These are phyloP conservation scores for Patella caerulea DNA, from an alignment of 2,888 invertebrate species.

Conservation along the genomic window DNA sequence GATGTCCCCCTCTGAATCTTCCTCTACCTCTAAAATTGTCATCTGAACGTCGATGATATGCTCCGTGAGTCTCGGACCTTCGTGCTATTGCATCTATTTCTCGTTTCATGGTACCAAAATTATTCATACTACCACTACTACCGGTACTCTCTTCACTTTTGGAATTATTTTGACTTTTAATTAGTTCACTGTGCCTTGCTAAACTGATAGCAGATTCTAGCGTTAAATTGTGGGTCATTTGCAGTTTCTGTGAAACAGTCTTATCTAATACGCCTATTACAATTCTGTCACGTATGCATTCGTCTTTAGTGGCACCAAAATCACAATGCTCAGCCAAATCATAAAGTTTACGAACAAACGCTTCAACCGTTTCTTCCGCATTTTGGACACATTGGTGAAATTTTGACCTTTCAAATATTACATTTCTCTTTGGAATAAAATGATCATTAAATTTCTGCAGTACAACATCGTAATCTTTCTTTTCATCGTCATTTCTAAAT, in stretches of 20 bases:
- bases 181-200: constrained; percentile 3
- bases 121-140: not conserved
- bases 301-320: not conserved
- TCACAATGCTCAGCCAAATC: not conserved
- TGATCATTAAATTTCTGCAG: no score
- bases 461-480: no score
- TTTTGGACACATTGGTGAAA: no score
- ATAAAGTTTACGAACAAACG: no score
- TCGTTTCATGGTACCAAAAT: not conserved
- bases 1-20: no score
- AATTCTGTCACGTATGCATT: not conserved
- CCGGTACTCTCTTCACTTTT: not conserved
- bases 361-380: no score
- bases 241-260: not conserved
- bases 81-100: not conserved
- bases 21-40: no score
- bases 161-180: not conserved
- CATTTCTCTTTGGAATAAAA: no score
- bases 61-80: not conserved
- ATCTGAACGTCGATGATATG: not conserved
- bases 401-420: no score
- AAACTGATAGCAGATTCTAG: not conserved
- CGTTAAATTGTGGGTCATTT: not conserved
- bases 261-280: not conserved
- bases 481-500: no score